A percentile compares a stretch with the other conserved stretches of the same genome.
phyloP scores from a whole-genome alignment of 2,113 vertebrate species.

The Bostrychus sinensis region DNA sequence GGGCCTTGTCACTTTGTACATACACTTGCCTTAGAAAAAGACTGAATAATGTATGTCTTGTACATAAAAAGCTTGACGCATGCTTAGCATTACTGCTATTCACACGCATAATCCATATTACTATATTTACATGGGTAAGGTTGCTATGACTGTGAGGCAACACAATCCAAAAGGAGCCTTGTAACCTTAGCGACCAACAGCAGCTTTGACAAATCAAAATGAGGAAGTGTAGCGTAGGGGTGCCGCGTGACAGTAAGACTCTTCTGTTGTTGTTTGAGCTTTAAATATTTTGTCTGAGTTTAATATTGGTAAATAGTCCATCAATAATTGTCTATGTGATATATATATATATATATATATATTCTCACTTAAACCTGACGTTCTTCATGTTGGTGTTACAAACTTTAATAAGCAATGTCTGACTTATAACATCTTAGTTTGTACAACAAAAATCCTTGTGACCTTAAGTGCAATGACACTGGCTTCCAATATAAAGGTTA shows the following conservation, averaged over 20 bases:
- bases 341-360: constrained; percentile 45
- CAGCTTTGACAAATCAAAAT: constrained; percentile 73
- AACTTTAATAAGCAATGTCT: constrained; percentile 30
- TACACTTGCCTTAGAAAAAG: constrained; percentile 72
- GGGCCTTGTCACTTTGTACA: constrained; percentile 54
- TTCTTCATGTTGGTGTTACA: constrained; percentile 32
- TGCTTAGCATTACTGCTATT: constrained; percentile 58
- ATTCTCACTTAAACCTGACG: constrained; percentile 34
- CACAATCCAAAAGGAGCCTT: constrained; percentile 62
- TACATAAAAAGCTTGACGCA: constrained; percentile 67
- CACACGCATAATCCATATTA: constrained; percentile 44
- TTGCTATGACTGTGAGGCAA: constrained; percentile 54
- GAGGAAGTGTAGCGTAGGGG: constrained; percentile 44
- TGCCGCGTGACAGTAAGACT: constrained; percentile 23
- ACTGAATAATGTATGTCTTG: constrained; percentile 63
- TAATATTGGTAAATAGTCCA: constrained; percentile 40
- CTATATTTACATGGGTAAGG: constrained; percentile 47
- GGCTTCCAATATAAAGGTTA: too few relatives aligned
- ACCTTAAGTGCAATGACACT: too few relatives aligned
- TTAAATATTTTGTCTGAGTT: constrained; percentile 63
- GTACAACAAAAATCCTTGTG: not conserved
- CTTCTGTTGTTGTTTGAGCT: constrained; percentile 63
- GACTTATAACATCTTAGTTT: constrained; percentile 22
- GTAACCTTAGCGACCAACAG: constrained; percentile 59
- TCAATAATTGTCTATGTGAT: constrained; percentile 47